These are phyloP conservation scores for Phrynocephalus vlangalii DNA, from an alignment of 2,797 vertebrate genomes.

Conservation along the genomic window DNA sequence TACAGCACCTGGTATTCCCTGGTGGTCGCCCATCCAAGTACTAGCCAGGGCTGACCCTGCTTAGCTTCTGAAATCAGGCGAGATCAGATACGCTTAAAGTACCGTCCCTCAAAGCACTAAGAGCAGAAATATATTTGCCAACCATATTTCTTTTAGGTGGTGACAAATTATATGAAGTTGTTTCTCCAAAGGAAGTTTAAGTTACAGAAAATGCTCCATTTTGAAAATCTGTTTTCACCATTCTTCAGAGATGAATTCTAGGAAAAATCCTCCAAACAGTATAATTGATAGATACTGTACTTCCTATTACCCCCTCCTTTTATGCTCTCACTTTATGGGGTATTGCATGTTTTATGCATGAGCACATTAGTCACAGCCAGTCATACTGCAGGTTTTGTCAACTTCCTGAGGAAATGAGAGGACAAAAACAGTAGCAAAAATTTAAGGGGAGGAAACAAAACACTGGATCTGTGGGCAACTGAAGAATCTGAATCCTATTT, in stretches of 20 bases:
- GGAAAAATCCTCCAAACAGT: background rate
- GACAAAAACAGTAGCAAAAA: background rate
- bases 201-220: background rate
- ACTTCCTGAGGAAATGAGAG: background rate
- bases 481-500: background rate
- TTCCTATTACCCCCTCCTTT: background rate
- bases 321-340: background rate
- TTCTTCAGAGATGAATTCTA: background rate
- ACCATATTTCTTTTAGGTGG: background rate
- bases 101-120: background rate
- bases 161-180: background rate
- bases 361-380: background rate
- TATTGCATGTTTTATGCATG: background rate
- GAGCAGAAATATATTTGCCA: background rate
- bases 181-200: constrained; percentile 1
- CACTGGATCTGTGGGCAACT: background rate
- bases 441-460: background rate
- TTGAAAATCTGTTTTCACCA: background rate
- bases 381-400: background rate
- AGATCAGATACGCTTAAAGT: no score
- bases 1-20: no score
- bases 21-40: no score
- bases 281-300: background rate
- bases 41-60: no score
- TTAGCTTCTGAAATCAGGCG: no score